Percentiles rank a stretch among this genome's conserved stretches.
Evolutionary conservation across 2,113 vertebrate species (phyloP).

Genomic region (Mohoua ochrocephala): DNA sequence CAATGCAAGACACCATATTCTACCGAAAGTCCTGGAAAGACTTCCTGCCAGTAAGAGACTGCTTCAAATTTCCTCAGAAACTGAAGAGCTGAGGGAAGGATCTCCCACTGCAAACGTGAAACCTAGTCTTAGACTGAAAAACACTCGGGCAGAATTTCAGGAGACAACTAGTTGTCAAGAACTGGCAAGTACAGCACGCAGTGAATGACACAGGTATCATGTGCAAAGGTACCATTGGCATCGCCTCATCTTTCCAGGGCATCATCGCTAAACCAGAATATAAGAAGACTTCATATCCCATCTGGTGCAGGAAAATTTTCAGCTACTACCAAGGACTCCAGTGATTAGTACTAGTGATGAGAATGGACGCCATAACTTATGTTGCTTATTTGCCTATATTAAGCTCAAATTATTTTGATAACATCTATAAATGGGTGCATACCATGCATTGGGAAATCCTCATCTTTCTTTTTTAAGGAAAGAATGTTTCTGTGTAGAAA

Average conservation of each 20-base stretch:
- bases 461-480: neutral
- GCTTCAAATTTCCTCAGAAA: neutral
- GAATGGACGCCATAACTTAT: neutral
- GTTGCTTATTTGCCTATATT: neutral
- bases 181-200: neutral
- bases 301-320: neutral
- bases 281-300: neutral
- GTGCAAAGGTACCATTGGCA: neutral
- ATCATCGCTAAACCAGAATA: neutral
- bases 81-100: neutral
- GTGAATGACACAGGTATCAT: neutral
- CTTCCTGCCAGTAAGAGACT: neutral
- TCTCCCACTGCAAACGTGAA: neutral
- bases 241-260: neutral
- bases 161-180: neutral
- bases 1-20: neutral
- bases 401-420: neutral
- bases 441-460: neutral
- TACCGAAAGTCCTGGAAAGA: neutral
- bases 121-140: neutral
- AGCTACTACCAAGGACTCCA: neutral
- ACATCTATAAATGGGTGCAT: neutral
- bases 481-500: neutral
- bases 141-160: neutral
- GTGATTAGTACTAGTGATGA: neutral